Base-by-base conservation (phyloP, 2,888 invertebrate species). In the Erebia ligea region DNA sequence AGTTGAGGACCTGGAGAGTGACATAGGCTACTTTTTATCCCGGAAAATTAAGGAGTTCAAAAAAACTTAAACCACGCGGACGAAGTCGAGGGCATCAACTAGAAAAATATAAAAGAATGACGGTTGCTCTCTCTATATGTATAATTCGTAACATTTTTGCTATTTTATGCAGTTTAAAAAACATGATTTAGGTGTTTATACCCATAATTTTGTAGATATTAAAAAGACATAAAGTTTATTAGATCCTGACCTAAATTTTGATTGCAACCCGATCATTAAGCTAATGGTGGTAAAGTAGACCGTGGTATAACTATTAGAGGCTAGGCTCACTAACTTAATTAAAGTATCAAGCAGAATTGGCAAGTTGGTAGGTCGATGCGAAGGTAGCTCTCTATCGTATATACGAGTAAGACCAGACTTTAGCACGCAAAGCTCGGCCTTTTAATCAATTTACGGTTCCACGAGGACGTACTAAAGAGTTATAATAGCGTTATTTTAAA, bases 221-320 rank as follows among this genome's bases (percentile, higher is more conserved):
- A 50, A 8, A n/a, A n/a, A 50, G 8, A 8, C 8, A 17, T 2
- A 17, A 17, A 10, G 52, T 17, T 52, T 52, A 17, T 52, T 52
- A 52, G n/a, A 52, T 52, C 52, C 48, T 56, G 25, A 50, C 52
- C 63, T 64, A 70, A 61, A 64, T 71, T 52, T 57, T 73, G 78
- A 80, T 77, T 77, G 79, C 78, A 78, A 77, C 76, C 74, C 73
- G 76, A 81, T 81, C 80, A 79, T 81, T 79, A 80, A 73, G 75
- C 83, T 88, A 87, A 89, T 88, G 85, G 88, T 81, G 80, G 76
- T 73, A 81, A 78, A 80, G 83, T 85, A 84, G 85, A 84, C 81
- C 86, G 81, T 81, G 85, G 84, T 85, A 85, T 74, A 80, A 80
- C 83, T 84, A 85, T 85, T 34, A 50, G 25, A 42, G 17, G 62